A percentile compares a stretch with the other conserved stretches of the same genome.
Conservation (phyloP, 2,888 invertebrate genomes). For the Drosophila multiciliata region DNA sequence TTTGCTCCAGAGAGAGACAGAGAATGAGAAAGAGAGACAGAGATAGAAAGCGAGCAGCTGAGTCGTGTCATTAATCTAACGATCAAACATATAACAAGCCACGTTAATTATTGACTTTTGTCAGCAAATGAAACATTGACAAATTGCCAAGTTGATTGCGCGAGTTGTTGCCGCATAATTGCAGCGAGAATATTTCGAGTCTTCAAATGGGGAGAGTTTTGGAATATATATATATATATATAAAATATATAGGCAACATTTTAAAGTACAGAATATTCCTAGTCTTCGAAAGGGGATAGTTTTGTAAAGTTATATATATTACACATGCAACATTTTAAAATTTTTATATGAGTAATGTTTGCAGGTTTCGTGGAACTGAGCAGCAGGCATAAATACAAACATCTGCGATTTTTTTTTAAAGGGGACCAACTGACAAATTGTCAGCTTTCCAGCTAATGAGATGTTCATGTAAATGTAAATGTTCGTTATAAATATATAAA, state of each 20-base stretch:
- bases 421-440: background rate
- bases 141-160: slow-evolving; percentile 44
- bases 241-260: background rate
- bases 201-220: background rate
- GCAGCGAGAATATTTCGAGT: background rate
- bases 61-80: slow-evolving; percentile 55
- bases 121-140: slow-evolving; percentile 42
- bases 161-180: slow-evolving; percentile 15
- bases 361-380: background rate
- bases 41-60: slow-evolving; percentile 26
- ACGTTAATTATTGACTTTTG: slow-evolving; percentile 53
- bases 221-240: background rate
- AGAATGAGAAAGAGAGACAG: background rate
- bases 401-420: background rate
- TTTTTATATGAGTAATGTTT: background rate
- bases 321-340: background rate
- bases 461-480: background rate
- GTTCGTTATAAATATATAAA: background rate
- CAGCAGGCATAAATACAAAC: background rate
- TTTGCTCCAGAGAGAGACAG: slow-evolving; percentile 21
- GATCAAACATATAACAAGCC: slow-evolving; percentile 50
- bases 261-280: background rate
- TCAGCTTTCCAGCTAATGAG: background rate
- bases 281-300: background rate
- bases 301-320: background rate